phyloP scores from a whole-genome alignment of 2,797 vertebrate genomes.

The Pangasius sanitwongsei region DNA sequence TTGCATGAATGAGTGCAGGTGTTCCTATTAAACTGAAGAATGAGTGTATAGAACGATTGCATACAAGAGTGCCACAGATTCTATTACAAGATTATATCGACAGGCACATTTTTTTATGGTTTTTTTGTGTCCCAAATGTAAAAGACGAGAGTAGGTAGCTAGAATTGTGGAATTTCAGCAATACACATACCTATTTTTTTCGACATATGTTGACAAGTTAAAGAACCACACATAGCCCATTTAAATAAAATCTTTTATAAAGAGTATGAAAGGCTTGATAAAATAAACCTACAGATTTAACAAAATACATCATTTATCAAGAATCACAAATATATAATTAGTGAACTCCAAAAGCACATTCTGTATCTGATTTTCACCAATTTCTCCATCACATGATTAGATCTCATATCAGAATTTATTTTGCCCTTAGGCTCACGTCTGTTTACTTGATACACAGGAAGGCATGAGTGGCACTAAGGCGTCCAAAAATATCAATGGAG shows the following conservation, averaged over 20 bases:
- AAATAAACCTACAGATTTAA: conserved; percentile 29
- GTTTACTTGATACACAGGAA: conserved; percentile 9
- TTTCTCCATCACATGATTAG: not conserved
- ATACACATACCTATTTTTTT: not conserved
- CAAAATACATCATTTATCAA: conserved; percentile 33
- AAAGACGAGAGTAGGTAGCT: too few relatives aligned
- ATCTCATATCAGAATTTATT: not conserved
- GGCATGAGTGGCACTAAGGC: conserved; percentile 4
- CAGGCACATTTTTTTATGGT: not conserved
- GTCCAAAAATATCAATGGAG: conserved; percentile 6
- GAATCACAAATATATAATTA: not conserved
- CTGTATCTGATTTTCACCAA: not conserved
- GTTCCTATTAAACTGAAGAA: not conserved
- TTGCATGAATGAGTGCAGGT: not conserved
- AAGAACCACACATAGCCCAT: not conserved
- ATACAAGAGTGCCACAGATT: not conserved
- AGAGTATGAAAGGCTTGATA: conserved; percentile 32
- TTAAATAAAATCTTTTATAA: conserved; percentile 29
- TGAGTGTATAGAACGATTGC: not conserved
- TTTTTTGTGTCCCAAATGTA: not conserved
- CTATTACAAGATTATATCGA: not conserved
- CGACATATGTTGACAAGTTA: not conserved
- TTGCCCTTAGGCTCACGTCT: not conserved
- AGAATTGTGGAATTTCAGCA: not conserved
- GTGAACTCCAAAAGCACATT: conserved; percentile 23